Conservation (phyloP, 2,113 vertebrate species). For the Lycocorax pyrrhopterus region DNA sequence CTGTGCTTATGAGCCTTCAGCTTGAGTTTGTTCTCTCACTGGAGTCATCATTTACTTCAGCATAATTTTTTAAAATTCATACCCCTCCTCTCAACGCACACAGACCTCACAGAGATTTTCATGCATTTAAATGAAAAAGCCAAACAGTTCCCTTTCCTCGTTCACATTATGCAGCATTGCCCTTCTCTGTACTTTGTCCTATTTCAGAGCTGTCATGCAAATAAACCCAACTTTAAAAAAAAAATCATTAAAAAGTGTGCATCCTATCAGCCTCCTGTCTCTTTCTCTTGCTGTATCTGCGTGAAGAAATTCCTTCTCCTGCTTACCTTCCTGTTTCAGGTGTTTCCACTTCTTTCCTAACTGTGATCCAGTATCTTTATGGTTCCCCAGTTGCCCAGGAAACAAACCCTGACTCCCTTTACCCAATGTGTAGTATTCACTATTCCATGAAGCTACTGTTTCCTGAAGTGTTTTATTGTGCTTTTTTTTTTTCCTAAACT, state of each 20-base stretch:
- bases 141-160: not conserved
- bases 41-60: not conserved
- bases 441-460: not conserved
- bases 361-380: not conserved
- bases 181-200: slow-evolving; percentile 47
- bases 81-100: not conserved
- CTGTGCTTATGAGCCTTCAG: slow-evolving; percentile 11
- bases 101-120: slow-evolving; percentile 6
- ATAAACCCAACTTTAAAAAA: not conserved
- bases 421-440: rapidly evolving
- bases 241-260: not conserved
- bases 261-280: not conserved
- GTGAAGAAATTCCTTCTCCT: not conserved
- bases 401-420: not conserved
- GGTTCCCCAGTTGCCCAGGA: not conserved
- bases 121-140: slow-evolving; percentile 50
- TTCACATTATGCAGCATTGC: slow-evolving; percentile 50
- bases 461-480: not conserved
- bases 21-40: not conserved
- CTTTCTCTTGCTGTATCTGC: not conserved
- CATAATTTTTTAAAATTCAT: not conserved
- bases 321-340: not conserved
- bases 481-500: not conserved
- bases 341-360: not conserved
- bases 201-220: slow-evolving; percentile 36